phyloP scores from a whole-genome alignment of 53 echinoderm and acorn worm genomes.

The Patiria pectinifera region DNA sequence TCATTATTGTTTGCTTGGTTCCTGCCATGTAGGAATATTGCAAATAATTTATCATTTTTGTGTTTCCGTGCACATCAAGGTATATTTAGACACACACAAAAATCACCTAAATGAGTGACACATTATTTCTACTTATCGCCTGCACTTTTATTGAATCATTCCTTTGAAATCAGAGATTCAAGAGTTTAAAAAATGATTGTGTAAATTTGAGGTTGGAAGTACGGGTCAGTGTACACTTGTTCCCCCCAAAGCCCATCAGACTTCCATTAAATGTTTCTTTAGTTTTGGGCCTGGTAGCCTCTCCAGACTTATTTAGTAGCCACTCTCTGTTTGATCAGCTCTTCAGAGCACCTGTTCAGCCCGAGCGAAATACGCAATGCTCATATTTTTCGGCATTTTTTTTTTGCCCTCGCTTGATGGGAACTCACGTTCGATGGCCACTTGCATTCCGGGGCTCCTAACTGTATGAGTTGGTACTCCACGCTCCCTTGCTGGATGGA shows the following conservation, averaged over 20 bases:
- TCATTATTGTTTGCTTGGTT: too few relatives aligned
- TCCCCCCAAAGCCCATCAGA: neutral
- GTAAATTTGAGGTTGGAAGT: too few relatives aligned
- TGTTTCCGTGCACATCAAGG: too few relatives aligned
- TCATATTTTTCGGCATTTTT: neutral
- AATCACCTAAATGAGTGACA: too few relatives aligned
- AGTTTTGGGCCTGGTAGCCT: neutral
- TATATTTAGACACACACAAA: too few relatives aligned
- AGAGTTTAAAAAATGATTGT: too few relatives aligned
- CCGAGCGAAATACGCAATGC: neutral
- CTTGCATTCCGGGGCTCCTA: neutral
- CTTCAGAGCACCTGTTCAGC: slow-evolving; percentile 10
- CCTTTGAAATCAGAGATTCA: too few relatives aligned
- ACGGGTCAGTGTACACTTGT: neutral
- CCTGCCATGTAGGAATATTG: too few relatives aligned
- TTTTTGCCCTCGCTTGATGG: neutral
- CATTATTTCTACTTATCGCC: too few relatives aligned
- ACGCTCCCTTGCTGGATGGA: neutral
- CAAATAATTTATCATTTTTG: too few relatives aligned
- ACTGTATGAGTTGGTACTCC: neutral
- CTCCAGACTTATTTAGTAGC: neutral
- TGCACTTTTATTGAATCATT: too few relatives aligned
- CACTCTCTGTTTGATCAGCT: slow-evolving; percentile 9
- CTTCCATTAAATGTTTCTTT: neutral
- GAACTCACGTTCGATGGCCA: neutral